These are phyloP conservation scores for Pseudoatta argentina DNA, from an alignment of 1,140 invertebrate species.

Conservation along the genomic window DNA sequence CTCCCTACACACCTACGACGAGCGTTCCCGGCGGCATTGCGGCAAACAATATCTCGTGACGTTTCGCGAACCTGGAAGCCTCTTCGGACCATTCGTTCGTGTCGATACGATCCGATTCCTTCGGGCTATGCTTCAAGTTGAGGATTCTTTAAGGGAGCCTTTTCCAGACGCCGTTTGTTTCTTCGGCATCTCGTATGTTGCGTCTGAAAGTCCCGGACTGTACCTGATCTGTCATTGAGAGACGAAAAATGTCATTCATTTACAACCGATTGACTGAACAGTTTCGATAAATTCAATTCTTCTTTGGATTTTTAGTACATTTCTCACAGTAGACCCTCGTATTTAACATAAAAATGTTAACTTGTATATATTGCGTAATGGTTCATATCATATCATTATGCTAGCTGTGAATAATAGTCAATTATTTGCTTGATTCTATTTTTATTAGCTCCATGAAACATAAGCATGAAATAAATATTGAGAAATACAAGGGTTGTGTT, in stretches of 20 bases:
- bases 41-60: slow-evolving; percentile 62
- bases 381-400: neutral
- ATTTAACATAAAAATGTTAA: neutral
- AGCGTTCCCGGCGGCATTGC: slow-evolving; percentile 54
- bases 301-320: neutral
- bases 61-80: slow-evolving; percentile 37
- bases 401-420: neutral
- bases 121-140: slow-evolving; percentile 8
- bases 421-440: neutral
- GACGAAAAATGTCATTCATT: slow-evolving; percentile 9
- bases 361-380: neutral
- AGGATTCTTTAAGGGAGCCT: slow-evolving; percentile 28
- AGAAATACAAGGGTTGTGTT: neutral
- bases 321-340: neutral
- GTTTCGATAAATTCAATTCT: neutral
- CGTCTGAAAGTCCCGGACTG: neutral
- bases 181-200: neutral
- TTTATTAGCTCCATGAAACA: slow-evolving; percentile 14
- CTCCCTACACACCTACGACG: neutral
- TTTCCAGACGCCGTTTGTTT: slow-evolving; percentile 13
- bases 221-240: neutral
- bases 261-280: neutral
- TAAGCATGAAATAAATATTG: neutral
- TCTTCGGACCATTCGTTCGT: slow-evolving; percentile 34
- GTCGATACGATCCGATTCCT: slow-evolving; percentile 47